These are phyloP conservation scores for Thaleichthys pacificus DNA, from an alignment of 2,797 vertebrate genomes.

Conservation along the genomic window DNA sequence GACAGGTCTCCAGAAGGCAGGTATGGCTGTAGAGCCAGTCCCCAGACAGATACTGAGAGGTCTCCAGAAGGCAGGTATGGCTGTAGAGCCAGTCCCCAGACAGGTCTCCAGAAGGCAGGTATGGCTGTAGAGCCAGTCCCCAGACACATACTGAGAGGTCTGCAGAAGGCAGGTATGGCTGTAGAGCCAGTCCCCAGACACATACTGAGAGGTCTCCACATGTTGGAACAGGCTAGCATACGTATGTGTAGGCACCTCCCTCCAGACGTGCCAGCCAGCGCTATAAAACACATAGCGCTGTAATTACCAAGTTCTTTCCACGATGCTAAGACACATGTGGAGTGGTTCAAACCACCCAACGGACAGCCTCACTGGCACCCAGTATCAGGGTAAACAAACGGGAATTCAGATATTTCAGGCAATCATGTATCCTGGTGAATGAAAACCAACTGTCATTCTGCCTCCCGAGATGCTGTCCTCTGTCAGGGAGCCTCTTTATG, in stretches of 20 bases:
- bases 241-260: slow-evolving; percentile 21
- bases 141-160: too few species aligned
- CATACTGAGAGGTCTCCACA: neutral
- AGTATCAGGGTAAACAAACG: neutral
- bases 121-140: too few species aligned
- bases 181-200: neutral
- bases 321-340: slow-evolving; percentile 28
- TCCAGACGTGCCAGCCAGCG: slow-evolving; percentile 31
- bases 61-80: too few species aligned
- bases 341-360: slow-evolving; percentile 12
- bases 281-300: slow-evolving; percentile 29
- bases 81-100: too few species aligned
- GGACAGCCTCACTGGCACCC: neutral
- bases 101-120: neutral
- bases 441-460: slow-evolving; percentile 16
- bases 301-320: slow-evolving; percentile 23
- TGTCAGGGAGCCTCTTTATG: slow-evolving; percentile 13
- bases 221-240: neutral
- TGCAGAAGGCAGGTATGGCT: neutral
- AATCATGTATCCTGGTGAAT: neutral
- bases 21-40: too few species aligned
- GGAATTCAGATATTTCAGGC: neutral
- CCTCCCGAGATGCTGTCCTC: slow-evolving; percentile 18
- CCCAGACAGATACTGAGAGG: too few species aligned
- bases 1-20: neutral